A percentile compares a stretch with the other conserved stretches of the same genome.
Conservation (phyloP, 2,113 vertebrate species). For the Burhinus oedicnemus region DNA sequence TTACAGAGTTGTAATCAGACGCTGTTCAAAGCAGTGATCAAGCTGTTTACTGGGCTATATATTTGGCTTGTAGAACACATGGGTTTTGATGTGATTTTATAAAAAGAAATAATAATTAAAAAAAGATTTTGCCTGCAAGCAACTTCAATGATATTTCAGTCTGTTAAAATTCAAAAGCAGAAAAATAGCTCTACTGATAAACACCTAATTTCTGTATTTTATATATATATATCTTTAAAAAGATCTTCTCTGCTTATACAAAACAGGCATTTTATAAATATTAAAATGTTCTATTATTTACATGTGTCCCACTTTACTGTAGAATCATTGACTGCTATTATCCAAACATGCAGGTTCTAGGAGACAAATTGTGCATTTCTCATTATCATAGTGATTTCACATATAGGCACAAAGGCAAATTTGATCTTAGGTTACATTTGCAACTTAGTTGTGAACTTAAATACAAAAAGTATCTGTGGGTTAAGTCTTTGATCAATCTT, state of each 20-base stretch:
- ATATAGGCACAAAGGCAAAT: not conserved
- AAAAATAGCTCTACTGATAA: conserved; percentile 48
- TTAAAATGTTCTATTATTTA: conserved; percentile 57
- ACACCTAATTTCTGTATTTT: conserved; percentile 39
- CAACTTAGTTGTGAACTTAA: not conserved
- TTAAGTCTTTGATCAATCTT: conserved; percentile 36
- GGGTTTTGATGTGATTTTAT: not conserved
- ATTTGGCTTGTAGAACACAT: conserved; percentile 3
- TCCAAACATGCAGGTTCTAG: not conserved
- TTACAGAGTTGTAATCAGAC: not conserved
- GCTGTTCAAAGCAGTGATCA: not conserved
- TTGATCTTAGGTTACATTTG: not conserved
- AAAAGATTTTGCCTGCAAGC: not conserved
- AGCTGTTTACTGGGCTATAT: not conserved
- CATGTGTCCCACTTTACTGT: conserved; percentile 22
- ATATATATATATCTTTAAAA: conserved; percentile 1
- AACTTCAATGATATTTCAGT: not conserved
- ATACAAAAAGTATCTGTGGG: not conserved
- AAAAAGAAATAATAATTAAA: not conserved
- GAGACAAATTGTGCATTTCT: not conserved
- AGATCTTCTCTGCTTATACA: conserved; percentile 31
- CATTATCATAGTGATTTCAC: not conserved
- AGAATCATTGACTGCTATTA: not conserved
- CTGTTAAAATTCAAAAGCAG: conserved; percentile 29
- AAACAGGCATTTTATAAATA: conserved; percentile 59